Evolutionary conservation across 2,797 vertebrate genomes (phyloP).

Genomic region (Uromys caudimaculatus): DNA sequence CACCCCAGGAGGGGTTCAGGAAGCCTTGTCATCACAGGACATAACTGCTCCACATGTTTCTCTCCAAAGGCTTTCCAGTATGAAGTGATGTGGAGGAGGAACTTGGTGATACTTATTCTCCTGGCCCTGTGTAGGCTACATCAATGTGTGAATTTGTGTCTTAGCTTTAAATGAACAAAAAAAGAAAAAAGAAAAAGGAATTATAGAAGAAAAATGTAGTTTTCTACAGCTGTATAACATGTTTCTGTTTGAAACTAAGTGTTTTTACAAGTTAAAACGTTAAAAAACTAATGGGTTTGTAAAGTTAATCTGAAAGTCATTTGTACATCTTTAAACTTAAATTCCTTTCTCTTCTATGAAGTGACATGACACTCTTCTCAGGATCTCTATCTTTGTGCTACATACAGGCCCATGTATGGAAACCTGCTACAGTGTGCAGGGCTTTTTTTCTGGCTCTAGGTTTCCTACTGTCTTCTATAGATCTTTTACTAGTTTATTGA

Average conservation of each 20-base stretch:
- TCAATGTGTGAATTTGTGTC: not conserved
- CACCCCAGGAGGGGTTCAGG: not conserved
- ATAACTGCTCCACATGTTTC: not conserved
- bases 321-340: not conserved
- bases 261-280: not conserved
- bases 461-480: not conserved
- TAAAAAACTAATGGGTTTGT: not conserved
- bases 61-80: not conserved
- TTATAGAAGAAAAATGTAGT: not conserved
- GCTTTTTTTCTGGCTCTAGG: not conserved
- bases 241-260: not conserved
- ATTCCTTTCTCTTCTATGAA: not conserved
- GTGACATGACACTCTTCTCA: not conserved
- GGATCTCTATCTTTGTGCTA: not conserved
- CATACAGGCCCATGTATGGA: too few relatives aligned
- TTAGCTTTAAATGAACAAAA: not conserved
- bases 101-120: too few relatives aligned
- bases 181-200: not conserved
- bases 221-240: not conserved
- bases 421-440: not conserved
- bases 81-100: not conserved
- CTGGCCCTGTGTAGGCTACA: too few relatives aligned
- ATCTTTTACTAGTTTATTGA: not conserved
- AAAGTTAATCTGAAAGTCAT: not conserved
- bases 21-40: not conserved